phyloP scores from a whole-genome alignment of 2,888 invertebrate species.

The Hedychridium roseum region DNA sequence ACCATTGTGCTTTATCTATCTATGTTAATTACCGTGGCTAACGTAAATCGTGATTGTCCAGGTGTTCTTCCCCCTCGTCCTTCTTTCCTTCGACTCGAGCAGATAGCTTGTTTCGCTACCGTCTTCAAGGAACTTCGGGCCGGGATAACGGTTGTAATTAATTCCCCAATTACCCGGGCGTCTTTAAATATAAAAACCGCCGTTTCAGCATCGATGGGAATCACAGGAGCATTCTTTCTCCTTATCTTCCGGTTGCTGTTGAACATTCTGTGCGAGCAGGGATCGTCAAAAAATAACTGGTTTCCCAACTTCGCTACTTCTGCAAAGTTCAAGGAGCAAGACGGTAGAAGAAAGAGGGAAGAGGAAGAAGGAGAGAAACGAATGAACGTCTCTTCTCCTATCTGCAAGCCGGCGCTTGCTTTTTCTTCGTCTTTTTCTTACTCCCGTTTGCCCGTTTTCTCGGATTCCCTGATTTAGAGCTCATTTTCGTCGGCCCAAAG shows the following conservation, averaged over 20 bases:
- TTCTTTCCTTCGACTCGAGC: slow-evolving; percentile 4
- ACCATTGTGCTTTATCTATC: slow-evolving; percentile 38
- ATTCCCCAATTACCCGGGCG: slow-evolving; percentile 56
- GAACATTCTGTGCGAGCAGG: too few relatives aligned
- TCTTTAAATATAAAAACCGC: slow-evolving; percentile 48
- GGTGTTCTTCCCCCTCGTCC: slow-evolving; percentile 30
- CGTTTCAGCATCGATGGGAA: slow-evolving; percentile 52
- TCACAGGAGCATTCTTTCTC: too few relatives aligned
- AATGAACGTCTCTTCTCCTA: slow-evolving; percentile 18
- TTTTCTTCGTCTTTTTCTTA: slow-evolving; percentile 35
- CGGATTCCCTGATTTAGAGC: slow-evolving; percentile 45
- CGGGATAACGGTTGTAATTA: slow-evolving; percentile 54
- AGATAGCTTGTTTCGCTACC: slow-evolving; percentile 8
- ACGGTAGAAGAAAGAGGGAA: not conserved
- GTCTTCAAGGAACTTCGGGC: slow-evolving; percentile 27
- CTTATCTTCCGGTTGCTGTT: too few relatives aligned
- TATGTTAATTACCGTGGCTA: slow-evolving; percentile 50
- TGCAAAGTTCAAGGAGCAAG: not conserved
- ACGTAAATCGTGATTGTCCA: slow-evolving; percentile 48
- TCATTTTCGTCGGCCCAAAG: slow-evolving; percentile 50
- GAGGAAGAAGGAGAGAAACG: slow-evolving; percentile 15
- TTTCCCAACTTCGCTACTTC: too few relatives aligned
- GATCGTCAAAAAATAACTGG: too few relatives aligned
- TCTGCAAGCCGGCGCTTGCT: slow-evolving; percentile 18
- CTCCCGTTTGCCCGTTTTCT: slow-evolving; percentile 28